Evolutionary conservation across 2,888 invertebrate species (phyloP).

Genomic region (Amphiduros pacificus): DNA sequence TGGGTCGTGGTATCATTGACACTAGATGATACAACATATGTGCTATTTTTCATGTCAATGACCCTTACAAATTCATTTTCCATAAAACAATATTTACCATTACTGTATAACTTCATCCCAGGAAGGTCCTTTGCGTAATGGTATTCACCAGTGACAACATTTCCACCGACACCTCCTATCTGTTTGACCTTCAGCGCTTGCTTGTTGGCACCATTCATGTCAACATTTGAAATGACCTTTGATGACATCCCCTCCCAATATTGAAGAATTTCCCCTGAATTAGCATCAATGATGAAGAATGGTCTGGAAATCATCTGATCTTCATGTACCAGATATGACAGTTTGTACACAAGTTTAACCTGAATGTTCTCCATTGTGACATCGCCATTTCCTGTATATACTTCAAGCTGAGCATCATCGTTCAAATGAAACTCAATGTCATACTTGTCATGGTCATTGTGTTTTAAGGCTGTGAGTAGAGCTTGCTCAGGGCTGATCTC

Average conservation of each 20-base stretch:
- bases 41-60: too few relatives aligned
- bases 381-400: not conserved
- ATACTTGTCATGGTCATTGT: not conserved
- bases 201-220: too few relatives aligned
- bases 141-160: too few relatives aligned
- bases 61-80: too few relatives aligned
- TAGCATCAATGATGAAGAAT: constrained; percentile 6
- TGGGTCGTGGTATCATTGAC: constrained; percentile 25
- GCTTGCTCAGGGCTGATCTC: constrained; percentile 22
- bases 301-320: constrained; percentile 4
- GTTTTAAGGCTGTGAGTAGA: not conserved
- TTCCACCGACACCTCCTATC: too few relatives aligned
- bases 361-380: not conserved
- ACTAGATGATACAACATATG: too few relatives aligned
- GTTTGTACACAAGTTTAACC: constrained; percentile 1
- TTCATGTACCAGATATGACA: constrained; percentile 4
- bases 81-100: too few relatives aligned
- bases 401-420: constrained; percentile 4
- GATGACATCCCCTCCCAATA: constrained; percentile 10
- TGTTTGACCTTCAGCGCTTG: too few relatives aligned
- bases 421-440: not conserved
- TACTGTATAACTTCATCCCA: too few relatives aligned
- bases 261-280: constrained; percentile 1
- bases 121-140: too few relatives aligned
- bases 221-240: too few relatives aligned